A percentile compares a stretch with the other conserved stretches of the same genome.
These are phyloP conservation scores for Mus spretus DNA, from an alignment of 2,797 vertebrate genomes.

Conservation along the genomic window DNA sequence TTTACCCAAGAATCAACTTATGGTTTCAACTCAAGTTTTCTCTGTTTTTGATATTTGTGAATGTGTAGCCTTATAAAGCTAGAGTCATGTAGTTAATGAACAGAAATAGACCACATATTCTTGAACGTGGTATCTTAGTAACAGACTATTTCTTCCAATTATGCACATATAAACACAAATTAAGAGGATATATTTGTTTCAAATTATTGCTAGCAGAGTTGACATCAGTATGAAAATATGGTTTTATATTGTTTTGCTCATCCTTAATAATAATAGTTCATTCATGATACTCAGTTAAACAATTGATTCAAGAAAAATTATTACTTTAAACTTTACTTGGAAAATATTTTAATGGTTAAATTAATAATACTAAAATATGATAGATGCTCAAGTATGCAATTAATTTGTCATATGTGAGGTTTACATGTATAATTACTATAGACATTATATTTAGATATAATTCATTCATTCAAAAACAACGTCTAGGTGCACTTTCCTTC, in stretches of 20 bases:
- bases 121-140: constrained; percentile 10
- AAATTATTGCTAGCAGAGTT: not conserved
- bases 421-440: not conserved
- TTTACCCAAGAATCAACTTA: not conserved
- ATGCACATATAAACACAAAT: not conserved
- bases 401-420: not conserved
- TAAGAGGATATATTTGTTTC: not conserved
- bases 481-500: not conserved
- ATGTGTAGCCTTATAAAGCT: not conserved
- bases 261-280: not conserved
- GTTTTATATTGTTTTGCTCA: not conserved
- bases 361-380: not conserved
- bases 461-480: not conserved
- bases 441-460: not conserved
- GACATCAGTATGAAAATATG: not conserved
- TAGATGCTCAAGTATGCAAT: not conserved
- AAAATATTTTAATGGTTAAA: constrained; percentile 15
- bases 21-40: not conserved
- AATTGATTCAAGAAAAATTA: not conserved
- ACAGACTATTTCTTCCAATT: not conserved
- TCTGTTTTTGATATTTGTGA: constrained; percentile 26
- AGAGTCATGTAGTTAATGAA: not conserved
- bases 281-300: not conserved
- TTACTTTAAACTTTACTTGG: not conserved
- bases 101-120: constrained; percentile 36